Evolutionary conservation across 2,888 invertebrate genomes (phyloP), one percentile per base, ranked within the genome.

Genomic region (Chalcis sispes): DNA sequence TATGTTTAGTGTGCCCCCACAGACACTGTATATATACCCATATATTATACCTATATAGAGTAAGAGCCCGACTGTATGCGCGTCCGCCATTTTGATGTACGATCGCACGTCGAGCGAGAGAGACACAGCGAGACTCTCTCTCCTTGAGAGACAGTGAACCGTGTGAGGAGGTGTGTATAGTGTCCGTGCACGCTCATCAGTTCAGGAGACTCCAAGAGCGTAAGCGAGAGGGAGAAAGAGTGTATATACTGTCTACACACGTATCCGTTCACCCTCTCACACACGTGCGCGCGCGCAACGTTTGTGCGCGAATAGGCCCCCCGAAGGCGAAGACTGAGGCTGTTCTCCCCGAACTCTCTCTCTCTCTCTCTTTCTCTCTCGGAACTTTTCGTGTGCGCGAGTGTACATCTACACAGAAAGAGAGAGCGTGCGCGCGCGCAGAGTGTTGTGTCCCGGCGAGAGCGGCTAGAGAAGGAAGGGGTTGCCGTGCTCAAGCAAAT

Each of bases 51-150:
- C 18, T 58, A 20, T 32, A 20, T 36, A 18, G 2, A 58, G 18
- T 10, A 4, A 36, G 25, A 20, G 10, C 10, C 29, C n/a, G 32
- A 7, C 1, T 15, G 58, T n/a, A 18, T 8, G 64, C 46, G n/a
- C 27, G 70, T 67, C 77, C 86, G 87, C 87, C 87, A 87, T 87
- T 86, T 87, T 87, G 87, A 87, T 87, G 85, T 86, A 87, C 85
- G 86, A 83, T 83, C 84, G 83, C 83, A 36, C 70, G 50, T 15
- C 56, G 25, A 15, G 15, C 50, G 50, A 52, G 50, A 72, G 56
- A 59, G 20, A 32, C 7, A 23, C 7, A 42, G 7, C 4, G 56
- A 56, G 54, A n/a, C n/a, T n/a, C n/a, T n/a, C n/a, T n/a, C n/a
- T n/a, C n/a, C n/a, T n/a, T n/a, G n/a, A n/a, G n/a, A n/a, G n/a